phyloP scores from a whole-genome alignment of 1,140 invertebrate species.

The Cherax quadricarinatus region DNA sequence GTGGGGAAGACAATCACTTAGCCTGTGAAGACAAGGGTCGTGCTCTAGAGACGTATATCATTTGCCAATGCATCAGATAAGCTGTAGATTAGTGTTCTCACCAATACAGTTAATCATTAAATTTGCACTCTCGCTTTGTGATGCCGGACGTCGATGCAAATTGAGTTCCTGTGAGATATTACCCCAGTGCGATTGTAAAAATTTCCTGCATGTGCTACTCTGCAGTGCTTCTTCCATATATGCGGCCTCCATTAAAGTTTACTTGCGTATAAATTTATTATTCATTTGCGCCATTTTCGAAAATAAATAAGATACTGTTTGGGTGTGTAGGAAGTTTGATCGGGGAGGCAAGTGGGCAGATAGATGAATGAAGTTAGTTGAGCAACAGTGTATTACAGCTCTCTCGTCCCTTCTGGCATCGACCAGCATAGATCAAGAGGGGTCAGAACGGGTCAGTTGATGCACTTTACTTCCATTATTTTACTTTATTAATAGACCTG shows the following conservation, averaged over 20 bases:
- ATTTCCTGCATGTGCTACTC: not conserved
- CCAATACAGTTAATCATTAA: constrained; percentile 24
- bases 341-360: too few relatives aligned
- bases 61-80: not conserved
- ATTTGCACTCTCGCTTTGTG: constrained; percentile 22
- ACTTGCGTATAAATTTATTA: not conserved
- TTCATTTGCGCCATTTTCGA: too few relatives aligned
- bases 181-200: not conserved
- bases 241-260: not conserved
- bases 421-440: not conserved
- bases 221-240: not conserved
- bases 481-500: not conserved
- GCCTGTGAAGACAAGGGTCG: not conserved
- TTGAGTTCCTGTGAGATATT: not conserved
- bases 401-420: too few relatives aligned
- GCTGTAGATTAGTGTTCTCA: constrained; percentile 16
- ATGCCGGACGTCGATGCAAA: constrained; percentile 2
- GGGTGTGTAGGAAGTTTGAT: too few relatives aligned
- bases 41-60: not conserved
- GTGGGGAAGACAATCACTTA: not conserved
- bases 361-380: too few relatives aligned
- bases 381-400: too few relatives aligned
- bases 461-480: not conserved
- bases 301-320: too few relatives aligned
- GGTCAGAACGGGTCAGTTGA: not conserved